phyloP scores from a whole-genome alignment of 23 tunicate species.

The Trididemnum nubilum region DNA sequence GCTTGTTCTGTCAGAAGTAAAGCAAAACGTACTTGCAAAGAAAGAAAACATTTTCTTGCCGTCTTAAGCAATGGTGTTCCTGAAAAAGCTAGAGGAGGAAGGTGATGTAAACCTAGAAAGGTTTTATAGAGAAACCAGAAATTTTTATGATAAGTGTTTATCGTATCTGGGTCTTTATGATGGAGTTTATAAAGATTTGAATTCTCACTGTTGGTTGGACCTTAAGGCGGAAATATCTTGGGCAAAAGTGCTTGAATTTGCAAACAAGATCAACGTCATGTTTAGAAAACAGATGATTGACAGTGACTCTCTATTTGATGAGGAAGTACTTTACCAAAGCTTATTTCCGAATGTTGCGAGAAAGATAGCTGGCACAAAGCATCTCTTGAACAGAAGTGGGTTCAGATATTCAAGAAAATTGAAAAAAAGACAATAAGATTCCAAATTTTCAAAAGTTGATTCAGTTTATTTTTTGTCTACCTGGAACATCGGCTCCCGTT shows the following conservation, averaged over 20 bases:
- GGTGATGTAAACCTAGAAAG: slow-evolving; percentile 28
- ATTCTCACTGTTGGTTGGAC: slow-evolving; percentile 55
- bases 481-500: slow-evolving; percentile 62
- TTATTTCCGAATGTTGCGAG: too few species aligned
- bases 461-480: slow-evolving; percentile 65
- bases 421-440: slow-evolving; percentile 42
- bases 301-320: slow-evolving; percentile 61
- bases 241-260: slow-evolving; percentile 49
- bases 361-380: slow-evolving; percentile 57
- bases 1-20: slow-evolving; percentile 59
- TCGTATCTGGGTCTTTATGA: slow-evolving; percentile 66
- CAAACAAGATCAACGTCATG: slow-evolving; percentile 48
- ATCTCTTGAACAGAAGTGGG: slow-evolving; percentile 61
- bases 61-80: slow-evolving; percentile 41
- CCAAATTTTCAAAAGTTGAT: slow-evolving; percentile 56
- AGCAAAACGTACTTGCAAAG: slow-evolving; percentile 59
- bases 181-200: slow-evolving; percentile 51
- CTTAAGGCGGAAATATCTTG: slow-evolving; percentile 54
- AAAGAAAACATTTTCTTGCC: slow-evolving; percentile 63
- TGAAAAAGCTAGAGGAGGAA: slow-evolving; percentile 64
- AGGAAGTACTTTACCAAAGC: slow-evolving; percentile 59
- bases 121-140: slow-evolving; percentile 32
- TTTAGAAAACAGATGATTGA: too few species aligned
- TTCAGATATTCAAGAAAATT: too few species aligned
- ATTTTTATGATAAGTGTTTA: slow-evolving; percentile 51